Evolutionary conservation across 2,888 invertebrate species (phyloP).

Genomic region (Nephrotoma flavescens): DNA sequence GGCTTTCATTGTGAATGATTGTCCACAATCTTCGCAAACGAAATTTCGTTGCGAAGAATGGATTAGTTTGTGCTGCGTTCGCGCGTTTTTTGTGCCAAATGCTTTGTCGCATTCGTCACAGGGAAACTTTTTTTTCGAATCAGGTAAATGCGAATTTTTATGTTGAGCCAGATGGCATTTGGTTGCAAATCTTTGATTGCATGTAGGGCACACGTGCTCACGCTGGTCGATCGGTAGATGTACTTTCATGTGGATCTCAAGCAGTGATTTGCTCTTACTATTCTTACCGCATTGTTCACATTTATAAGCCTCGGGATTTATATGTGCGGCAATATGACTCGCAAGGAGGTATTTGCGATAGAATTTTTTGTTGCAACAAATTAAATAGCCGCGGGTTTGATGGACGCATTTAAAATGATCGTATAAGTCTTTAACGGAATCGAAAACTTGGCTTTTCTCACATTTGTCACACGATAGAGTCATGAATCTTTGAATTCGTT

Average conservation of each 20-base stretch:
- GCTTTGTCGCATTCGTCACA: conserved; percentile 14
- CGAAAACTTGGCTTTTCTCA: not conserved
- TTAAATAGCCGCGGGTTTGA: conserved; percentile 10
- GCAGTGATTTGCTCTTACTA: conserved; percentile 12
- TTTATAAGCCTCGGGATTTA: conserved; percentile 13
- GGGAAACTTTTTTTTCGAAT: conserved; percentile 11
- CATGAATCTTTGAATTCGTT: not conserved
- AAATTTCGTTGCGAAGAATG: conserved; percentile 11
- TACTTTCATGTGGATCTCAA: conserved; percentile 13
- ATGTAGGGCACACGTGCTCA: conserved; percentile 10
- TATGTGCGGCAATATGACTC: conserved; percentile 13
- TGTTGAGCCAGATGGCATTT: conserved; percentile 14
- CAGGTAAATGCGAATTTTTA: conserved; percentile 12
- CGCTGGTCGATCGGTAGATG: conserved; percentile 12
- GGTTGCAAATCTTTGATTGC: conserved; percentile 13
- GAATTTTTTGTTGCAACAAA: conserved; percentile 13
- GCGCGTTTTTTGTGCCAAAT: conserved; percentile 11
- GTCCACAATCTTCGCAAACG: conserved; percentile 14
- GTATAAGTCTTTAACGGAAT: conserved; percentile 12
- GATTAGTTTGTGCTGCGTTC: conserved; percentile 11
- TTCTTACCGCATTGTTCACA: conserved; percentile 9
- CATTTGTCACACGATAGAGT: not conserved
- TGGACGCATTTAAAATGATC: conserved; percentile 11
- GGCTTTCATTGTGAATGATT: conserved; percentile 10
- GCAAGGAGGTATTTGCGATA: conserved; percentile 12